Evolutionary conservation across 1,140 invertebrate species (phyloP).

Genomic region (Leptoteleia sp.): DNA sequence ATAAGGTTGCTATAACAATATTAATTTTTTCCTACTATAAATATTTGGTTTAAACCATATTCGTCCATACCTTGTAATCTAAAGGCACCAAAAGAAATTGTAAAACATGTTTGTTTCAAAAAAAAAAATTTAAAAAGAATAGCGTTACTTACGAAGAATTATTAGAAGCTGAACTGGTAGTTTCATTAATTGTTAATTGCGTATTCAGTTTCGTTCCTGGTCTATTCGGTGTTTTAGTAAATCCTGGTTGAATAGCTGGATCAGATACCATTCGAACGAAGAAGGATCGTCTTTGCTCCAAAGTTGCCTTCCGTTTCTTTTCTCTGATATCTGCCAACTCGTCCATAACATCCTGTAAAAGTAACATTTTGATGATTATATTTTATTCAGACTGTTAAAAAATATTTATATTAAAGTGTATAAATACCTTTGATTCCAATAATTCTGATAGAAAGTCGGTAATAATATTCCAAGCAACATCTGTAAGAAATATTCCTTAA

Average conservation of each 20-base stretch:
- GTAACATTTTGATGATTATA: not conserved
- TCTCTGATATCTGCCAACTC: slow-evolving; percentile 85
- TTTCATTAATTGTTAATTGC: slow-evolving; percentile 76
- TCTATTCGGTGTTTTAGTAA: slow-evolving; percentile 79
- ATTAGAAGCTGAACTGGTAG: slow-evolving; percentile 47
- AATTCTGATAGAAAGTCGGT: slow-evolving; percentile 91
- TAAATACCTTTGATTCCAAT: slow-evolving; percentile 85
- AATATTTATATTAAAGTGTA: too few species aligned
- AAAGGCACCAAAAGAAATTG: too few species aligned
- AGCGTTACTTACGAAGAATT: slow-evolving; percentile 70
- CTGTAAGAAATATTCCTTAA: too few species aligned
- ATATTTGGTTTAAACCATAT: too few species aligned
- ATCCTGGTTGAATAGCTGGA: slow-evolving; percentile 89
- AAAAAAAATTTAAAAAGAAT: too few species aligned
- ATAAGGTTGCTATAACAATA: too few species aligned
- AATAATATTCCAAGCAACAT: slow-evolving; percentile 95
- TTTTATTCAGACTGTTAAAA: too few species aligned
- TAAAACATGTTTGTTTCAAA: too few species aligned
- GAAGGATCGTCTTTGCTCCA: slow-evolving; percentile 95
- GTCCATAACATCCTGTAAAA: slow-evolving; percentile 84
- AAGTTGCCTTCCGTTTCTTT: slow-evolving; percentile 86
- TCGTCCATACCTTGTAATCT: too few species aligned
- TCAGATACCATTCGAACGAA: slow-evolving; percentile 98
- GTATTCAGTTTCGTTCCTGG: slow-evolving; percentile 76
- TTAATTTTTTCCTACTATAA: too few species aligned